Percentiles rank a stretch among this genome's conserved stretches.
Conservation (phyloP, 2,797 vertebrate genomes). For the Echeneis naucrates region DNA sequence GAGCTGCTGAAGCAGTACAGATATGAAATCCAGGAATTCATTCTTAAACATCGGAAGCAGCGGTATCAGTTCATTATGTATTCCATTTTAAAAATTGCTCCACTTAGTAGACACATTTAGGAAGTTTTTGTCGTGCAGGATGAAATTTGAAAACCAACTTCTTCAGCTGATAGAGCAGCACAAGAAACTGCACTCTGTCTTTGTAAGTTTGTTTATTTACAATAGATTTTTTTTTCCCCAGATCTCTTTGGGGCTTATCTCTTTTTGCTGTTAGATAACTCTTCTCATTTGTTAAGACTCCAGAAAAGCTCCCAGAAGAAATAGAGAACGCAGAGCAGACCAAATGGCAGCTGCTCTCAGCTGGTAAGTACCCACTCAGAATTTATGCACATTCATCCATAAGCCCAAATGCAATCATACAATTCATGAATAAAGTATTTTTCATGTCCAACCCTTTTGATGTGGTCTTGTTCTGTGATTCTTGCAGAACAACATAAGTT, state of each 20-base stretch:
- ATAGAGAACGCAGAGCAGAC: constrained; percentile 69
- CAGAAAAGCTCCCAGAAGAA: constrained; percentile 78
- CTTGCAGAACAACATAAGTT: constrained; percentile 72
- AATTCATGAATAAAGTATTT: background rate
- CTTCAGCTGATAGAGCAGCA: constrained; percentile 80
- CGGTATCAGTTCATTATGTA: constrained; percentile 61
- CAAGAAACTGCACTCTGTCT: constrained; percentile 79
- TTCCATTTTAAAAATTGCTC: background rate
- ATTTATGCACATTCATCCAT: constrained; percentile 5
- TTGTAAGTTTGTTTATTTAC: constrained; percentile 74
- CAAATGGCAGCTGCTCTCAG: constrained; percentile 74
- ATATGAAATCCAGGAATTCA: constrained; percentile 84
- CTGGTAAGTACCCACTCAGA: constrained; percentile 66
- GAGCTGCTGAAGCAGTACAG: constrained; percentile 75
- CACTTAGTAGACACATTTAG: background rate
- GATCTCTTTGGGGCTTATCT: too few relatives aligned
- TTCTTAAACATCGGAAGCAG: constrained; percentile 83
- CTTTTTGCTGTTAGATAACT: too few relatives aligned
- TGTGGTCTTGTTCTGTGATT: constrained; percentile 9
- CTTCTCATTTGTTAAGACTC: constrained; percentile 60
- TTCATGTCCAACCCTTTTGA: background rate
- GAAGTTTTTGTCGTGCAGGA: constrained; percentile 67
- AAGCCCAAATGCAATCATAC: background rate
- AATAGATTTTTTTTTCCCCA: background rate
- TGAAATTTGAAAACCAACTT: constrained; percentile 85